Percentiles rank a stretch among this genome's conserved stretches.
These are phyloP conservation scores for Harpalus rufipes DNA, from an alignment of 2,888 invertebrate genomes.

Conservation along the genomic window DNA sequence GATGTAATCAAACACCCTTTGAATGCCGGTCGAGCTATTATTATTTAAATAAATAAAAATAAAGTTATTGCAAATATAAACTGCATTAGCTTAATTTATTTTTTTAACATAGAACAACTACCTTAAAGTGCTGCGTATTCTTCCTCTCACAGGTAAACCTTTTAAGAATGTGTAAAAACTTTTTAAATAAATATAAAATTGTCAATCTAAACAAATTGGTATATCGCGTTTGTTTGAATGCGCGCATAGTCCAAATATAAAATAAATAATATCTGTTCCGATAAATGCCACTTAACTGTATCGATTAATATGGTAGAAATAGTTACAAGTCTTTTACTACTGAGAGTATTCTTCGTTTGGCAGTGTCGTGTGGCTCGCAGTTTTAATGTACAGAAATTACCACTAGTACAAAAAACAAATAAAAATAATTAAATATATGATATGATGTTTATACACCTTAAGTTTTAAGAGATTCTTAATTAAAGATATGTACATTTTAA, in stretches of 20 bases:
- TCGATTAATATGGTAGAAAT: slow-evolving; percentile 53
- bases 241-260: neutral
- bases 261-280: slow-evolving; percentile 15
- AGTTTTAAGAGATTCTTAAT: slow-evolving; percentile 18
- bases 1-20: too few species aligned
- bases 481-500: slow-evolving; percentile 66
- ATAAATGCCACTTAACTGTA: slow-evolving; percentile 59
- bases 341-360: slow-evolving; percentile 71
- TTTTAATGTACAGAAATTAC: slow-evolving; percentile 74
- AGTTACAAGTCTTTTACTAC: slow-evolving; percentile 56
- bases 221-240: too few species aligned
- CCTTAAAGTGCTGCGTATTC: too few species aligned
- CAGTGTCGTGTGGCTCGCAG: slow-evolving; percentile 75
- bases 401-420: slow-evolving; percentile 54
- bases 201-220: too few species aligned
- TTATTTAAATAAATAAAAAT: too few species aligned
- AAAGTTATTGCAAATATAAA: too few species aligned
- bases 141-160: too few species aligned
- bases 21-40: too few species aligned
- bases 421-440: slow-evolving; percentile 70
- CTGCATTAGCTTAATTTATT: too few species aligned
- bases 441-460: slow-evolving; percentile 70
- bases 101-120: too few species aligned
- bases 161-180: too few species aligned
- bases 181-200: too few species aligned